Base-by-base conservation (phyloP, 2,888 invertebrate genomes). In the Xestia sexstrigata region DNA sequence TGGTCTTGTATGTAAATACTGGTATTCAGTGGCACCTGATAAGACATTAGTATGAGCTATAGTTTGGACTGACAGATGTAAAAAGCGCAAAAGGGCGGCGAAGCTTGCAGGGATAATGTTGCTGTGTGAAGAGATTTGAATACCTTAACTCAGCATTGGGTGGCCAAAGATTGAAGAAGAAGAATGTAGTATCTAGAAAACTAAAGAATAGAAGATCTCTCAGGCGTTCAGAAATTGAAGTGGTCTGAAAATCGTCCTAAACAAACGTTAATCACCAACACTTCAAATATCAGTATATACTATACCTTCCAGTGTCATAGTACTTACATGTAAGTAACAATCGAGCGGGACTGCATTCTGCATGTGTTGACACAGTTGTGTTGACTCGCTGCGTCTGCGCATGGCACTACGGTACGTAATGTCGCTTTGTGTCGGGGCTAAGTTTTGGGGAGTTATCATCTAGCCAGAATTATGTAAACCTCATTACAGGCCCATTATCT, bases 351-450 rank as follows among this genome's bases (percentile, higher is more conserved):
- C 73, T 84, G 83, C 83, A 79, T 87, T 88, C 83, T 87, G 82
- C 79, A 79, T 79, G 58, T 87, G 74, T 88, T 89, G 85, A 88
- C 84, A 86, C 88, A 87, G 88, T 79, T 87, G 87, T 85, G 67
- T 84, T 76, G 77, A 78, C 79, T 81, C 76, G 83, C 79, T 76
- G 78, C 77, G 79, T 82, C 82, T 82, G 80, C 79, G 75, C 74
- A 58, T 7, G 17, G 52, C 65, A 52, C 82, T 80, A 62, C n/a
- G 74, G 76, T 75, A 65, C 71, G 80, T 35, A 30, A n/a, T 65
- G 75, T 70, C 55, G 70, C 78, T 52, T 74, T 76, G 76, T 71
- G 76, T 49, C 52, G 55, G 76, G 35, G 35, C 70, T 4, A 7
- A 15, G 49, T 49, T 78, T 78, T 70, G 35, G 74, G 52, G 8